Evolutionary conservation across 2,888 invertebrate genomes (phyloP).

Genomic region (Danaus chrysippus): DNA sequence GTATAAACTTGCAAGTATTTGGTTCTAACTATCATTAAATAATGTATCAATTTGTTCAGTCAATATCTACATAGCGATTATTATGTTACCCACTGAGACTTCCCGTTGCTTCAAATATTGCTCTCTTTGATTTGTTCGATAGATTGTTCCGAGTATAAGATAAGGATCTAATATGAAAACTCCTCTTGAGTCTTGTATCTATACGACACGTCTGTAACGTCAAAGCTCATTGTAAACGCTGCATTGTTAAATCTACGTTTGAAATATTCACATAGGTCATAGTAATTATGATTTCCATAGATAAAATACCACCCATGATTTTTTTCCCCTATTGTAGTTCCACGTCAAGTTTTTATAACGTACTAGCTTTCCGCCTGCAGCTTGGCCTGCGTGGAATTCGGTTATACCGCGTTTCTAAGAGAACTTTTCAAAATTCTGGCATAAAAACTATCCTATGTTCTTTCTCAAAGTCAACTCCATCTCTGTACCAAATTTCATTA

Average conservation of each 20-base stretch:
- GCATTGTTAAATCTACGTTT: slow-evolving; percentile 67
- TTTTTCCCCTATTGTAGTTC: slow-evolving; percentile 35
- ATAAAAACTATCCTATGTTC: no score
- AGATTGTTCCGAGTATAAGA: slow-evolving; percentile 62
- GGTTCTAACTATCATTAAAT: no score
- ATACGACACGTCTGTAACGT: slow-evolving; percentile 62
- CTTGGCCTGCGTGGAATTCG: no score
- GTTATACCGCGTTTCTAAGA: no score
- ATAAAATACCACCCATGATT: slow-evolving; percentile 52
- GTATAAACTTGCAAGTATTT: no score
- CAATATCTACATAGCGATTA: no score
- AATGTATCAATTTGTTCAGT: no score
- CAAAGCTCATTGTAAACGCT: slow-evolving; percentile 67
- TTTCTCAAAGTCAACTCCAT: no score
- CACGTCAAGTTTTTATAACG: no score
- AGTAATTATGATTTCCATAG: slow-evolving; percentile 68
- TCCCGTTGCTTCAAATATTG: slow-evolving; percentile 66
- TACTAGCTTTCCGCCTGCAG: no score
- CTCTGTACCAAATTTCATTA: no score
- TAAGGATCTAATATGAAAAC: slow-evolving; percentile 59
- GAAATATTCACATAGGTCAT: slow-evolving; percentile 74
- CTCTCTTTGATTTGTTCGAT: slow-evolving; percentile 68
- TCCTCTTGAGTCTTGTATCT: slow-evolving; percentile 62
- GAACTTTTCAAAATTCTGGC: no score
- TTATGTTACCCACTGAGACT: slow-evolving; percentile 60